A percentile compares a stretch with the other conserved stretches of the same genome.
These are phyloP conservation scores for Hemiscyllium ocellatum DNA, from an alignment of 2,113 vertebrate genomes.

Conservation along the genomic window DNA sequence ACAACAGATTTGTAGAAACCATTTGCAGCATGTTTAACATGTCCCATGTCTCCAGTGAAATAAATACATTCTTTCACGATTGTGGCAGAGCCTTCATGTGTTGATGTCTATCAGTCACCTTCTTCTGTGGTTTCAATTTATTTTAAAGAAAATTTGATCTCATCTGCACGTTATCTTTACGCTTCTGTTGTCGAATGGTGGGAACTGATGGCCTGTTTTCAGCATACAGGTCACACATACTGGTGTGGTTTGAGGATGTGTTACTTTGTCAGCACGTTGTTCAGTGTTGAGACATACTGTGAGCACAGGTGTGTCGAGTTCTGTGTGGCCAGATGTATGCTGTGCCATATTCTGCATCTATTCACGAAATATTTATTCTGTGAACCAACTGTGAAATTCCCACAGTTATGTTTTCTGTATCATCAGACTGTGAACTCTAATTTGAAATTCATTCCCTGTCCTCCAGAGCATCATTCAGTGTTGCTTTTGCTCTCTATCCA, in stretches of 20 bases:
- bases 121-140: background rate
- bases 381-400: background rate
- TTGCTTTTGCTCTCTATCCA: background rate
- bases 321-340: background rate
- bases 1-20: background rate
- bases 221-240: background rate
- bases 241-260: conserved; percentile 2
- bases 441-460: background rate
- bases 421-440: background rate
- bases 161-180: background rate
- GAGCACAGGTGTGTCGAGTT: background rate
- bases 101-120: background rate
- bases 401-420: background rate
- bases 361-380: background rate
- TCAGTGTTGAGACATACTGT: background rate
- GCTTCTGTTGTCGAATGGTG: background rate
- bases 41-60: background rate
- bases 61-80: background rate
- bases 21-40: background rate
- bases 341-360: background rate
- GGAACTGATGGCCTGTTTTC: background rate
- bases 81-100: background rate
- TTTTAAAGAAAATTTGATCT: background rate
- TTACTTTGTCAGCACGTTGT: background rate
- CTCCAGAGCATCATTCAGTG: background rate